Base-by-base conservation (phyloP, 2,797 vertebrate species). In the Poeciliopsis turneri region DNA sequence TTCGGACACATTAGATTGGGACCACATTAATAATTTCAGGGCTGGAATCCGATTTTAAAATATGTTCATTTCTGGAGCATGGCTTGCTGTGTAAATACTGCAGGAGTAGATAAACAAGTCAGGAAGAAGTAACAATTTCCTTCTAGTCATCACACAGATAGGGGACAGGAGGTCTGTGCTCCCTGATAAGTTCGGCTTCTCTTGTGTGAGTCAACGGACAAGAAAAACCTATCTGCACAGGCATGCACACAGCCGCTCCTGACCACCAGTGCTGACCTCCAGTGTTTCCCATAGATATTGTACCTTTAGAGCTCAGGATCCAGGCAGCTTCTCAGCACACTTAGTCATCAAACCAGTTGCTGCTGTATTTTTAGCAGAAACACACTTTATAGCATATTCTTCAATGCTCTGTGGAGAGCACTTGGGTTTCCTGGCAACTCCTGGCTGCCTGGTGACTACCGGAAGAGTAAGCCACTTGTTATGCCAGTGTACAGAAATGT, bases 121-220 rank as follows among this genome's bases (percentile, higher is more conserved):
- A 84, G 77, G 86, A 86, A 76, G 46, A 64, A 86, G 72, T 90
- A 93, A 93, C 93, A 78, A 92, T 94, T 95, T 95, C 91, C 91
- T 88, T 84, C 49, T 88, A 76, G 85, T 91, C 79, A 57, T 79
- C 72, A 88, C 75, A 85, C 78, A 93, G 94, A 94, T 94, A 93
- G 87, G 83, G 70, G 73, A 79, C 86, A 90, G 93, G 92, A 95
- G 88, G 92, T 92, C 94, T 96, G 95, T 87, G 41, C 68, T 74
- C 72, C 43, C 90, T 94, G 95, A 96, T 95, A 96, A 95, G 88
- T 95, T 87, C 69, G 83, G 74, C 87, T 82, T 72, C 86, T 89
- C 87, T 77, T 79, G 74, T 86, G 81, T 78, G 76, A 87, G 87
- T 85, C 89, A 95, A 94, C 93, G 75, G 93, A 89, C 84, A 28